phyloP scores from a whole-genome alignment of 2,888 invertebrate species.

The Bugulina stolonifera region DNA sequence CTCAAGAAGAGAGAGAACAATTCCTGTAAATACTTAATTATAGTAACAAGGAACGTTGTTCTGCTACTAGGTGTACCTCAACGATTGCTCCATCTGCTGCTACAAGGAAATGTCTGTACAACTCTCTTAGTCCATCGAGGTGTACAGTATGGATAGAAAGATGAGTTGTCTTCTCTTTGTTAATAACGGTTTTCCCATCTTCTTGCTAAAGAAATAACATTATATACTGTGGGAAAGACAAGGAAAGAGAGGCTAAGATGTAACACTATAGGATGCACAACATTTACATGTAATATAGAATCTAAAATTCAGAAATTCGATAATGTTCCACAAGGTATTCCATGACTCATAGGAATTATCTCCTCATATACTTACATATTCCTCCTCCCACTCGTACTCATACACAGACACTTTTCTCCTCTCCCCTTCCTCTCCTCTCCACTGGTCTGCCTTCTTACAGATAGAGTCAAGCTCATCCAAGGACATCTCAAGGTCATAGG shows the following conservation, averaged over 20 bases:
- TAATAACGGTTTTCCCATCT: conserved; percentile 27
- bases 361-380: conserved; percentile 7
- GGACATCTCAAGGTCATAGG: conserved; percentile 49
- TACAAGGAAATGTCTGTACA: conserved; percentile 47
- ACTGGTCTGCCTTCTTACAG: conserved; percentile 43
- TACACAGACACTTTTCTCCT: conserved; percentile 45
- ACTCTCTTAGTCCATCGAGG: conserved; percentile 47
- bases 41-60: too few relatives aligned
- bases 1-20: too few relatives aligned
- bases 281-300: too few relatives aligned
- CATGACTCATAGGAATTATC: background rate
- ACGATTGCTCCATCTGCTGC: conserved; percentile 49
- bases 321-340: too few relatives aligned
- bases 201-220: too few relatives aligned
- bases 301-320: too few relatives aligned
- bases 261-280: too few relatives aligned
- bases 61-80: conserved; percentile 46
- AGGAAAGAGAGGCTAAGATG: too few relatives aligned
- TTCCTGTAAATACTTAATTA: too few relatives aligned
- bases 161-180: conserved; percentile 47
- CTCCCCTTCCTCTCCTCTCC: conserved; percentile 50
- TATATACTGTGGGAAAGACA: too few relatives aligned
- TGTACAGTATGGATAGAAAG: conserved; percentile 48
- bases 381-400: conserved; percentile 50
- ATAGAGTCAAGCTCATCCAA: conserved; percentile 46